Percentiles rank a stretch among this genome's conserved stretches.
These are phyloP conservation scores for Pica pica DNA, from an alignment of 2,113 vertebrate genomes.

Conservation along the genomic window DNA sequence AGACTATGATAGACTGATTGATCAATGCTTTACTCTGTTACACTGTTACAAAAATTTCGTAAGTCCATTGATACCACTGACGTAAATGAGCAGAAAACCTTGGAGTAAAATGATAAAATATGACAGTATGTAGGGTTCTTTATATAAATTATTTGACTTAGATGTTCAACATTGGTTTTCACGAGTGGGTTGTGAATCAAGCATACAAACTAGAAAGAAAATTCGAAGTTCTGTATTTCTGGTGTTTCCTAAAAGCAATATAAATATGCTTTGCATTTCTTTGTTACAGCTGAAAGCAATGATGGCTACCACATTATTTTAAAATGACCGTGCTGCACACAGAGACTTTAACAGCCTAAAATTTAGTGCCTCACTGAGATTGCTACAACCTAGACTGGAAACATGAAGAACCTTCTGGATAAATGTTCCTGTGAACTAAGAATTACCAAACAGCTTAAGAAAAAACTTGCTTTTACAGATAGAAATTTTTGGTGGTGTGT, in stretches of 20 bases:
- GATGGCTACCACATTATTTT: conserved; percentile 88
- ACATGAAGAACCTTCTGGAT: conserved; percentile 41
- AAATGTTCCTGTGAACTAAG: conserved; percentile 26
- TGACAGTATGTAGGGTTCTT: not conserved
- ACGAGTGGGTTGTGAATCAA: not conserved
- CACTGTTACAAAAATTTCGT: not conserved
- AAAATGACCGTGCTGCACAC: conserved; percentile 75
- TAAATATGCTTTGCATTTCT: conserved; percentile 38
- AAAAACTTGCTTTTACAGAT: conserved; percentile 17
- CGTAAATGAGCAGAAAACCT: not conserved
- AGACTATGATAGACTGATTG: not conserved
- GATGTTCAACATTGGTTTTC: not conserved
- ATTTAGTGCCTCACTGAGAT: conserved; percentile 45
- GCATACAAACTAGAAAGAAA: not conserved
- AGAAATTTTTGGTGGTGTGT: conserved; percentile 11
- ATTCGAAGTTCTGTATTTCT: not conserved
- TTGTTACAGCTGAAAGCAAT: conserved; percentile 82
- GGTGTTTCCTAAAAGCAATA: not conserved
- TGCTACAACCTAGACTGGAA: conserved; percentile 30
- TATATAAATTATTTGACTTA: not conserved
- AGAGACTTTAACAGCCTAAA: conserved; percentile 8
- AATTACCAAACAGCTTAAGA: conserved; percentile 16
- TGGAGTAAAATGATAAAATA: not conserved
- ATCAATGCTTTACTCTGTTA: not conserved
- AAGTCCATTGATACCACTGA: not conserved